These are phyloP conservation scores for Tamandua tetradactyla DNA, from an alignment of 2,797 vertebrate genomes.

Conservation along the genomic window DNA sequence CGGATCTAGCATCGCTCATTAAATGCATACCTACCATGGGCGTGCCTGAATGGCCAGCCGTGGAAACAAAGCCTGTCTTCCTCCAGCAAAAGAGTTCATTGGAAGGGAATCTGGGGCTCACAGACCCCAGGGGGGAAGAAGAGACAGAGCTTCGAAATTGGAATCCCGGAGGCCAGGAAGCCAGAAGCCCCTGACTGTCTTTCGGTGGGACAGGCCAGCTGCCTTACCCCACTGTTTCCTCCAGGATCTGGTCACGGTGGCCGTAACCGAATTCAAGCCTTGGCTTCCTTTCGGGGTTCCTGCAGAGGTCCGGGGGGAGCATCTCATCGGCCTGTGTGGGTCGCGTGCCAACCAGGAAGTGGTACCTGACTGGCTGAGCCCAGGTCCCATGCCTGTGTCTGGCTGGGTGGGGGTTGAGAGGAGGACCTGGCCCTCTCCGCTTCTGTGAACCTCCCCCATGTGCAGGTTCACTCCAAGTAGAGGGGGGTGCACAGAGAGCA, in stretches of 20 bases:
- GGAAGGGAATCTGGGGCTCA: neutral
- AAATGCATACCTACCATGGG: neutral
- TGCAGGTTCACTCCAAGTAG: neutral
- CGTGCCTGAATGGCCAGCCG: neutral
- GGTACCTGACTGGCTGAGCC: neutral
- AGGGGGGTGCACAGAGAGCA: neutral
- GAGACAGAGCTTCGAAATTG: neutral
- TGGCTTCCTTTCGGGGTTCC: fast-evolving
- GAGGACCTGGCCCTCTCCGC: fast-evolving
- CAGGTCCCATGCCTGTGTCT: fast-evolving
- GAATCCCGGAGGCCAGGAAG: neutral
- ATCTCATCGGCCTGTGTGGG: neutral
- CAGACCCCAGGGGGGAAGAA: neutral
- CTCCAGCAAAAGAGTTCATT: too few relatives aligned
- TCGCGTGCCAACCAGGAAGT: neutral
- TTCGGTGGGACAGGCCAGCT: too few relatives aligned
- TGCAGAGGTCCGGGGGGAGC: neutral
- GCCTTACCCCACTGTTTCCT: neutral
- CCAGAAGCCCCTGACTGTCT: neutral
- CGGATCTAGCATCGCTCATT: neutral
- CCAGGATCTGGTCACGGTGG: neutral
- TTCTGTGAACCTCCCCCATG: fast-evolving
- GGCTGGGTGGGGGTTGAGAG: fast-evolving
- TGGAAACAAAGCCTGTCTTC: neutral
- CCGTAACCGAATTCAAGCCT: fast-evolving